These are phyloP conservation scores for Euzophera pinguis DNA, from an alignment of 2,888 invertebrate genomes.

Conservation along the genomic window DNA sequence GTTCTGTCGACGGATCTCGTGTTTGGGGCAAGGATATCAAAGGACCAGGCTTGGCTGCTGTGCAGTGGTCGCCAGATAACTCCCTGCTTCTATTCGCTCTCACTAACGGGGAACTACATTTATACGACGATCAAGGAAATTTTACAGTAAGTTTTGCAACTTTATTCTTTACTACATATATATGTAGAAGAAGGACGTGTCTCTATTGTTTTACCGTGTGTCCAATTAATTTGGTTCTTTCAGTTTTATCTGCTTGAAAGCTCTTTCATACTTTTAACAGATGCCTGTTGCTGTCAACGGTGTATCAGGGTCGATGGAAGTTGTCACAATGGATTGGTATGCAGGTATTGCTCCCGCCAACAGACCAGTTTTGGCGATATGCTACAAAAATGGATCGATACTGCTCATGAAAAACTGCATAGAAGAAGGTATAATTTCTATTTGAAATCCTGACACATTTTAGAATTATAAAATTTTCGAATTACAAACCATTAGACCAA, in stretches of 20 bases:
- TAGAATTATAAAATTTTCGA: too few species aligned
- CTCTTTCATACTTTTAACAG: too few species aligned
- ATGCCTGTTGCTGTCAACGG: conserved; percentile 87
- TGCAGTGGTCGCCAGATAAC: conserved; percentile 98
- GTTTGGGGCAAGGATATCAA: conserved; percentile 99
- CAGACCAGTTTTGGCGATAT: conserved; percentile 90
- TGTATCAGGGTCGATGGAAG: conserved; percentile 77
- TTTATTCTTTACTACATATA: too few species aligned
- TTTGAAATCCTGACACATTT: too few species aligned
- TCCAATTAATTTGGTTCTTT: too few species aligned
- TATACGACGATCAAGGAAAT: conserved; percentile 96
- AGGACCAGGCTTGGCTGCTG: conserved; percentile 88
- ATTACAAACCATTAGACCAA: too few species aligned
- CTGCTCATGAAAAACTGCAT: conserved; percentile 94
- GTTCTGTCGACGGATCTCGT: conserved; percentile 98
- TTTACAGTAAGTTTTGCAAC: conserved; percentile 77
- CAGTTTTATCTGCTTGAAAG: too few species aligned
- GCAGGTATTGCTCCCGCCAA: conserved; percentile 86
- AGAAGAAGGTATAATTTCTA: conserved; percentile 84
- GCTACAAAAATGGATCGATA: conserved; percentile 92
- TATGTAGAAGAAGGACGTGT: too few species aligned
- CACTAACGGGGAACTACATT: conserved; percentile 93
- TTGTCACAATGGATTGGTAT: conserved; percentile 93
- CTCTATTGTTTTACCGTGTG: too few species aligned
- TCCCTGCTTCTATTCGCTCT: conserved; percentile 93